Conservation (phyloP, 1,140 invertebrate genomes). For the Phenacoccus solenopsis region DNA sequence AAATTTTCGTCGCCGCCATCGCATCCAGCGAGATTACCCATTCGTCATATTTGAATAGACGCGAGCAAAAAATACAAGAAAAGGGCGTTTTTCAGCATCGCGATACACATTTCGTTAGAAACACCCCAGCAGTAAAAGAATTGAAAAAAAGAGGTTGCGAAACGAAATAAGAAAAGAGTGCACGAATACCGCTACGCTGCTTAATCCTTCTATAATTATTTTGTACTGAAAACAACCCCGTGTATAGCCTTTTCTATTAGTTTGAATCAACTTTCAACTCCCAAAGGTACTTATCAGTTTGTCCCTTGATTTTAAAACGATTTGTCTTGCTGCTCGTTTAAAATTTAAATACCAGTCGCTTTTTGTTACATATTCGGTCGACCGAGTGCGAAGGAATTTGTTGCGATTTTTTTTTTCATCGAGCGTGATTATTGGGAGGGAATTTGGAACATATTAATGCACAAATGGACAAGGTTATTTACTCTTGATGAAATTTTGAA, state of each 20-base stretch:
- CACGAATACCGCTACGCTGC: background rate
- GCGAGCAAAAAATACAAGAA: background rate
- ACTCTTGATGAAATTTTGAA: too few species aligned
- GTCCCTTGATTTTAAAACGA: background rate
- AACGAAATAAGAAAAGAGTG: background rate
- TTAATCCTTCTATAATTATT: slow-evolving; percentile 3
- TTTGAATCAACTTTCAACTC: background rate
- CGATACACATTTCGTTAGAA: background rate
- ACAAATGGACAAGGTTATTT: too few species aligned
- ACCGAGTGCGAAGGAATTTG: too few species aligned
- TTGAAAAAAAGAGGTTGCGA: background rate
- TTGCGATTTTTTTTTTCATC: too few species aligned
- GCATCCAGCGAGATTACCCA: too few species aligned
- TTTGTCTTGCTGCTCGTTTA: background rate
- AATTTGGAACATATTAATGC: too few species aligned
- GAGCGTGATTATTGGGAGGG: too few species aligned
- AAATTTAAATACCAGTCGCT: background rate
- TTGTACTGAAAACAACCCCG: background rate
- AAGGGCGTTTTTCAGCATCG: background rate
- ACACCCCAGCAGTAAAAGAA: background rate
- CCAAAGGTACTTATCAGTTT: background rate
- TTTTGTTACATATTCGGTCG: too few species aligned
- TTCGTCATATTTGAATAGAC: background rate
- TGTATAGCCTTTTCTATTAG: slow-evolving; percentile 2
- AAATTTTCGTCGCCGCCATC: too few species aligned